Percentiles rank a stretch among this genome's conserved stretches.
phyloP scores from a whole-genome alignment of 2,888 invertebrate genomes.

The Tortrix viridana region DNA sequence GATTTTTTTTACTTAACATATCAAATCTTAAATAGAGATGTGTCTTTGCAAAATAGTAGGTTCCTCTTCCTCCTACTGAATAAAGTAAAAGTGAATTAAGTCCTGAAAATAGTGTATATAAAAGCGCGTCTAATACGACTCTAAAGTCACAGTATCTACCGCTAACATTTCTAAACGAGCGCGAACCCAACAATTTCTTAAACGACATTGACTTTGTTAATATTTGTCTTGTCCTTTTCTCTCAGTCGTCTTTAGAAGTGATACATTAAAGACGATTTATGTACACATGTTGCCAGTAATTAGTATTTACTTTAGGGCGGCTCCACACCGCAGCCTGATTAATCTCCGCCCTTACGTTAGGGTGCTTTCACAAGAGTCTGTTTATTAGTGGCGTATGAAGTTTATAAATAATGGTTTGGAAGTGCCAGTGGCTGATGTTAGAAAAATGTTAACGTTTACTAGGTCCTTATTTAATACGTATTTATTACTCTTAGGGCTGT shows the following conservation, averaged over 20 bases:
- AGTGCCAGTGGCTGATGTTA: background rate
- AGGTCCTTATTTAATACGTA: background rate
- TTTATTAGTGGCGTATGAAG: slow-evolving; percentile 4
- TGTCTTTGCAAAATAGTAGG: no score
- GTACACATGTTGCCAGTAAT: slow-evolving; percentile 66
- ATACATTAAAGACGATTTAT: slow-evolving; percentile 76
- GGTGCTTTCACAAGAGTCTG: slow-evolving; percentile 28
- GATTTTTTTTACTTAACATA: no score
- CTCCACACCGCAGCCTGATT: slow-evolving; percentile 67
- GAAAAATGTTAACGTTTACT: no score
- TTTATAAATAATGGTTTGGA: background rate
- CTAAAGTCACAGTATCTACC: background rate
- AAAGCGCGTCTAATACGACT: no score
- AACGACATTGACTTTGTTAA: slow-evolving; percentile 12
- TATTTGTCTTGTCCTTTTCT: slow-evolving; percentile 15
- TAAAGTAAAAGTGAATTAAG: no score
- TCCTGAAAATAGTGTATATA: no score
- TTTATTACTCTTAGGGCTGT: no score
- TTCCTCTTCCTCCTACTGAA: no score
- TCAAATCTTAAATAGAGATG: no score
- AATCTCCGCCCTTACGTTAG: slow-evolving; percentile 53
- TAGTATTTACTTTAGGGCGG: slow-evolving; percentile 76
- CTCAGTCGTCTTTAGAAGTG: slow-evolving; percentile 46
- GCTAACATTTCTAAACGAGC: background rate
- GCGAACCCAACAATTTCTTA: background rate